Evolutionary conservation across 1,140 invertebrate species (phyloP).

Genomic region (Bacillus rossius): DNA sequence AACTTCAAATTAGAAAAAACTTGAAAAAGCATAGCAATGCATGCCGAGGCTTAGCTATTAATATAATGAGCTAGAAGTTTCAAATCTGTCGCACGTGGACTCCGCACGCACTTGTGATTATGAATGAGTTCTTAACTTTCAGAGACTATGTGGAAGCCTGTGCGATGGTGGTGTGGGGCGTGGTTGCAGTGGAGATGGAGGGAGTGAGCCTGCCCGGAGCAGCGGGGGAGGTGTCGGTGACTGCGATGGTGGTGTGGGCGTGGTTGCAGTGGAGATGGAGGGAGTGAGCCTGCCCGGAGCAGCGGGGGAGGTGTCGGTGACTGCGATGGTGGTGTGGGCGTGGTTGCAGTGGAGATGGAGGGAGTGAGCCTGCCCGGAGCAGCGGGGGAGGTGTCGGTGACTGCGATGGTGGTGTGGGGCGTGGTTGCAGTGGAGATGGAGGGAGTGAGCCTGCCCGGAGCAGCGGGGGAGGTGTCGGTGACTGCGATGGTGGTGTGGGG

Average conservation of each 20-base stretch:
- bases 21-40: too few species aligned
- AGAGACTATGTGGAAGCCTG: constrained; percentile 6
- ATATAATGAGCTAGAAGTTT: too few species aligned
- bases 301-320: constrained; percentile 53
- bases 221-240: constrained; percentile 53
- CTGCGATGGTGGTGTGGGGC: constrained; percentile 65
- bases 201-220: constrained; percentile 31
- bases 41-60: too few species aligned
- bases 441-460: constrained; percentile 31
- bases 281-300: constrained; percentile 31
- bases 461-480: not conserved
- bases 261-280: constrained; percentile 30
- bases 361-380: constrained; percentile 31
- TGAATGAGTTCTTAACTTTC: too few species aligned
- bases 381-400: constrained; percentile 53
- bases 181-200: constrained; percentile 30
- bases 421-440: constrained; percentile 33
- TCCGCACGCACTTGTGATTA: too few species aligned
- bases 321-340: constrained; percentile 68
- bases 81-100: too few species aligned
- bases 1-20: too few species aligned
- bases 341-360: constrained; percentile 33
- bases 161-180: too few species aligned
- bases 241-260: too few species aligned
- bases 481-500: too few species aligned